These are phyloP conservation scores for Myanophis thanlyinensis DNA, from an alignment of 2,113 vertebrate species.

Conservation along the genomic window DNA sequence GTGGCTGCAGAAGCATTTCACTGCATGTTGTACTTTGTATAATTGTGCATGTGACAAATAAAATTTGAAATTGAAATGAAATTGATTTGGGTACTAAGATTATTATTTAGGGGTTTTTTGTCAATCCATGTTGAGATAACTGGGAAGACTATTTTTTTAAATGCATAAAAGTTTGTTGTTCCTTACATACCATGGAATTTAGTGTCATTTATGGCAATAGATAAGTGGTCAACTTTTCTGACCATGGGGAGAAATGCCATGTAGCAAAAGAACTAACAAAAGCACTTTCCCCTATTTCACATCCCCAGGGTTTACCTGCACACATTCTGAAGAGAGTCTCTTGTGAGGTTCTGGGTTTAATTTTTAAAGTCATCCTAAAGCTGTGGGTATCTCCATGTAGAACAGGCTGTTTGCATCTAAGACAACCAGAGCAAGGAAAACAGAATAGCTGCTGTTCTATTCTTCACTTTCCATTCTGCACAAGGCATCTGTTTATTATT, in stretches of 20 bases:
- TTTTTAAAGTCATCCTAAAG: conserved; percentile 37
- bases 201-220: background rate
- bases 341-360: conserved; percentile 19
- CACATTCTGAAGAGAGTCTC: background rate
- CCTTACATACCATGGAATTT: background rate
- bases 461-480: conserved; percentile 48
- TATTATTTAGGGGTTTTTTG: background rate
- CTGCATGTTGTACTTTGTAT: too few species aligned
- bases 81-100: too few species aligned
- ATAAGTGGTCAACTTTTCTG: background rate
- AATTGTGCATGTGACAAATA: too few species aligned
- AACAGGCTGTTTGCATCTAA: conserved; percentile 37
- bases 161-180: background rate
- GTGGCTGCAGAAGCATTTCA: too few species aligned
- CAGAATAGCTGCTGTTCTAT: conserved; percentile 36
- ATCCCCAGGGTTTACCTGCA: background rate
- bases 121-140: background rate
- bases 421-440: conserved; percentile 36
- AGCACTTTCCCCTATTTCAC: conserved; percentile 5
- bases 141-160: background rate
- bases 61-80: too few species aligned
- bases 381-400: conserved; percentile 39
- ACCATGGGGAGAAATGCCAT: conserved; percentile 1
- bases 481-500: conserved; percentile 50
- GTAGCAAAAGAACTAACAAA: background rate